Evolutionary conservation across 1,140 invertebrate genomes (phyloP), one percentile per base, ranked within the genome.

Genomic region (Drosophila kepulauana): DNA sequence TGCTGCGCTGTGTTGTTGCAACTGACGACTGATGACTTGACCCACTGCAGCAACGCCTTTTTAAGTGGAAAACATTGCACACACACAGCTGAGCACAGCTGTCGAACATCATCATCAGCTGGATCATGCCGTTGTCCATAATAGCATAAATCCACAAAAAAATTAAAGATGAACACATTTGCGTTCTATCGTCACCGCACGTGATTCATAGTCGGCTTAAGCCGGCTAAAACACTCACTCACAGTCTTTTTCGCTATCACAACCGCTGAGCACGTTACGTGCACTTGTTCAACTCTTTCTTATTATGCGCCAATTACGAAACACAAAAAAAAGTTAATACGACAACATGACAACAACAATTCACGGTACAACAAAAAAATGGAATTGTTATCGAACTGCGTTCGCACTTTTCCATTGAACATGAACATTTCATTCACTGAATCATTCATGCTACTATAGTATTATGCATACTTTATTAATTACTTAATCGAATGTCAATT

Each of bases 171-270:
- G 43, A 11, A 56, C 13, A 20, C 10, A 38, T 38, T 38, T 10
- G 8, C 25, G 35, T 62, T 69, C 38, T 68, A 68, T 74, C 71
- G 48, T 43, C 57, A 57, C 3, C 49, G 71, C 65, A 74, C 71
- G 71, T 74, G 51, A 69, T 41, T 38, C 56, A 69, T 11, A 61
- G 38, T 48, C 48, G 16, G 33, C 69, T 43, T 16, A 20, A 41
- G 20, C 70, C 65, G 57, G 48, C 49, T 49, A 48, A 48, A 45
- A 38, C 43, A 48, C 15, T 61, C 13, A 51, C 56, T 49, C 38
- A 41, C 45, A 16, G 16, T 25, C 20, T 25, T 25, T 25, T 25
- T 25, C 7, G 20, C 16, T 58, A 67, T 67, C 65, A 33, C 6
- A 2, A 25, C 15, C 41, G 3, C 35, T 38, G 20, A 25, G 20